Conservation (phyloP, 2,113 vertebrate species). For the Australoheros scitulus region DNA sequence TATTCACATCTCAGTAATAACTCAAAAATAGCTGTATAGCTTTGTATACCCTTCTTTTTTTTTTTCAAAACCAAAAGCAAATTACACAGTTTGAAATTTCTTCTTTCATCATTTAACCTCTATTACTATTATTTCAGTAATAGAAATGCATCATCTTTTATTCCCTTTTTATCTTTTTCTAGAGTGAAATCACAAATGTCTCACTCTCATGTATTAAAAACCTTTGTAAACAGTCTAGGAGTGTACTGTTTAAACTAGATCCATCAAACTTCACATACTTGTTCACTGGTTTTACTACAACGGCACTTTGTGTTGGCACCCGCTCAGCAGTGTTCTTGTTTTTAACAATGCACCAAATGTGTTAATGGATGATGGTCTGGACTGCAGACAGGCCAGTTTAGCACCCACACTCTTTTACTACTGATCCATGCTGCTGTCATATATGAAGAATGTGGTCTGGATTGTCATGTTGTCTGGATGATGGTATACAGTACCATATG, state of each 20-base stretch:
- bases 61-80: not conserved
- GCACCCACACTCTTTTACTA: not conserved
- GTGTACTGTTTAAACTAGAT: too few species aligned
- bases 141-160: too few species aligned
- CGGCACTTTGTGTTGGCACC: too few species aligned
- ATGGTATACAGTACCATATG: too few species aligned
- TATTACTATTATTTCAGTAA: too few species aligned
- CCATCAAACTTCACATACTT: too few species aligned
- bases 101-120: not conserved
- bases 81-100: not conserved
- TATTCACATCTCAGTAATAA: not conserved
- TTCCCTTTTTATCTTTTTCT: too few species aligned
- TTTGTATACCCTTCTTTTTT: too few species aligned
- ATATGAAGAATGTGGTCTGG: not conserved
- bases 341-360: not conserved
- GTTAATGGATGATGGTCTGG: not conserved
- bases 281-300: too few species aligned
- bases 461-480: not conserved
- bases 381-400: not conserved
- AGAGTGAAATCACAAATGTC: too few species aligned
- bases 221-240: not conserved
- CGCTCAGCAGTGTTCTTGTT: too few species aligned
- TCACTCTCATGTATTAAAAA: not conserved
- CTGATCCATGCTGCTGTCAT: not conserved
- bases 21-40: not conserved